phyloP scores from a whole-genome alignment of 2,797 vertebrate species.

The Remorina albescens region DNA sequence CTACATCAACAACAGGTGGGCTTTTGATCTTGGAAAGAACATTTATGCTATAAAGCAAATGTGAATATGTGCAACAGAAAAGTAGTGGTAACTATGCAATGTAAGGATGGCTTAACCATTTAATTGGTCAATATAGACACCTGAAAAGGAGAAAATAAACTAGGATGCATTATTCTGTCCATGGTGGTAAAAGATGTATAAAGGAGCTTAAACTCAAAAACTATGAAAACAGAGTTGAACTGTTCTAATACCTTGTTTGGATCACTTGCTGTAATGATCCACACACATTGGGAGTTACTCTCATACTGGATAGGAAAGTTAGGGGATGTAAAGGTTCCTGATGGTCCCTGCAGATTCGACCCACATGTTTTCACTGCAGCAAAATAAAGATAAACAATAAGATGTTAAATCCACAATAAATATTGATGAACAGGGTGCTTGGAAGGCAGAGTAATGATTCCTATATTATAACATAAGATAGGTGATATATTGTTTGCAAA shows the following conservation, averaged over 20 bases:
- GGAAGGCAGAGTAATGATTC: conserved; percentile 56
- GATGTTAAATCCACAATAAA: conserved; percentile 42
- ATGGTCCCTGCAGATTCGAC: conserved; percentile 94
- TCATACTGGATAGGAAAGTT: conserved; percentile 99
- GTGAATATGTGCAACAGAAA: neutral
- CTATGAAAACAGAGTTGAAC: neutral
- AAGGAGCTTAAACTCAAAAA: neutral
- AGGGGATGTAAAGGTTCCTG: conserved; percentile 94
- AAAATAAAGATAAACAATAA: conserved; percentile 8
- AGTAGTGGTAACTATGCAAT: neutral
- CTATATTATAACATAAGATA: conserved; percentile 62
- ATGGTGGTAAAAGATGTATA: too few species aligned
- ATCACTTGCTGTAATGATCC: conserved; percentile 94
- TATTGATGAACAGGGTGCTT: conserved; percentile 39
- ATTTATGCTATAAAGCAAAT: neutral
- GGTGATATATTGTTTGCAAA: conserved; percentile 71
- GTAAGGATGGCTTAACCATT: neutral
- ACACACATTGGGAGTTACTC: conserved; percentile 97
- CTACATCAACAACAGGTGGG: neutral
- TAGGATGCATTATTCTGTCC: neutral
- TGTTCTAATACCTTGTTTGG: conserved; percentile 91
- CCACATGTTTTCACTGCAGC: conserved; percentile 95
- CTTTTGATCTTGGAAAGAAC: conserved; percentile 4
- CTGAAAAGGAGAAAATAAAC: neutral
- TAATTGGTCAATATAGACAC: neutral